A percentile compares a stretch with the other conserved stretches of the same genome.
These are phyloP conservation scores for Deilephila porcellus DNA, from an alignment of 2,888 invertebrate species.

Conservation along the genomic window DNA sequence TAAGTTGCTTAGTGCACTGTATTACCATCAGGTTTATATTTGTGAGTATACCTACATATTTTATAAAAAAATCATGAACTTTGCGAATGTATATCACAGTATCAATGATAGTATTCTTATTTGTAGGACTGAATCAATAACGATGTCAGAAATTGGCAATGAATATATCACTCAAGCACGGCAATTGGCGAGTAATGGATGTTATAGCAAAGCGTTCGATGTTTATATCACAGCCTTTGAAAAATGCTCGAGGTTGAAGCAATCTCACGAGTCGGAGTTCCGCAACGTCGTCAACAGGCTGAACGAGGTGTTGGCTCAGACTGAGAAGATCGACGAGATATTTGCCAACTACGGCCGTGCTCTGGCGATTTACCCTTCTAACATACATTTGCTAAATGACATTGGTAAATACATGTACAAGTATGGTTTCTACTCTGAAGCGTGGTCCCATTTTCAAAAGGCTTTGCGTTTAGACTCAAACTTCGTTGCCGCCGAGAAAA, in stretches of 20 bases:
- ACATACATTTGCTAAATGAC: constrained; percentile 64
- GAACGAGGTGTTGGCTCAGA: constrained; percentile 52
- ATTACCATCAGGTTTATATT: background rate
- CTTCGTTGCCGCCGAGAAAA: constrained; percentile 86
- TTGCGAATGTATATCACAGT: background rate
- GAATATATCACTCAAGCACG: constrained; percentile 59
- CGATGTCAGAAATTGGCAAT: constrained; percentile 53
- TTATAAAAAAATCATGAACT: background rate
- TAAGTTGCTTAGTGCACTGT: too few species aligned
- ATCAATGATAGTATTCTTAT: background rate
- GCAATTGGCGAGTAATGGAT: constrained; percentile 50
- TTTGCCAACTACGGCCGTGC: constrained; percentile 65
- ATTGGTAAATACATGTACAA: constrained; percentile 77
- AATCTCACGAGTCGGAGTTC: constrained; percentile 60
- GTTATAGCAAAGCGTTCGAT: constrained; percentile 64
- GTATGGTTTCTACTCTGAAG: constrained; percentile 82
- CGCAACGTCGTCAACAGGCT: constrained; percentile 53
- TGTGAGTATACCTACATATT: constrained; percentile 5
- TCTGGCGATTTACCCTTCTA: constrained; percentile 58
- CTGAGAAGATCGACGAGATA: constrained; percentile 61
- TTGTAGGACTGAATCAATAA: constrained; percentile 30
- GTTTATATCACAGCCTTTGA: constrained; percentile 63
- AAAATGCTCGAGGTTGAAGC: constrained; percentile 51
- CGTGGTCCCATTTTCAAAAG: constrained; percentile 83
- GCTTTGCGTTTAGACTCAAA: constrained; percentile 78